phyloP scores from a whole-genome alignment of 2,113 vertebrate genomes.

The Poeciliopsis retropinna region DNA sequence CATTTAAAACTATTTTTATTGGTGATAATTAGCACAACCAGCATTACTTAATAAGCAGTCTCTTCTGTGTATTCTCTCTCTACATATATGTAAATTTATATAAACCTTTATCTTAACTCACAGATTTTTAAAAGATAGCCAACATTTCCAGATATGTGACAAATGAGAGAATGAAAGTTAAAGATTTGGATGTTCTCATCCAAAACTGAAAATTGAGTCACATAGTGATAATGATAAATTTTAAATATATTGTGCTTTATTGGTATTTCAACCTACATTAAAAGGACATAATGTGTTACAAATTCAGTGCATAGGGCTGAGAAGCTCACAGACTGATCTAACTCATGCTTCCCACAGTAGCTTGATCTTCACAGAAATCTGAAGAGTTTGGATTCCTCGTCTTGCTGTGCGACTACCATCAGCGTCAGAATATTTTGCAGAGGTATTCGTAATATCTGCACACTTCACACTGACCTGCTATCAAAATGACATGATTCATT shows the following conservation, averaged over 20 bases:
- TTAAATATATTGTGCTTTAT: too few species aligned
- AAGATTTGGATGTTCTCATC: not conserved
- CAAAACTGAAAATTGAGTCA: not conserved
- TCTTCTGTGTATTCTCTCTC: too few species aligned
- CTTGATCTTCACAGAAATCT: not conserved
- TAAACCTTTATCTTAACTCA: too few species aligned
- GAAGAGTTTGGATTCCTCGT: not conserved
- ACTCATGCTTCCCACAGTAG: not conserved
- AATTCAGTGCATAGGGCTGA: not conserved
- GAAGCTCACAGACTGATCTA: not conserved
- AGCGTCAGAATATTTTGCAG: slow-evolving; percentile 3
- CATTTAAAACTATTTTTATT: too few species aligned
- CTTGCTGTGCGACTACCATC: not conserved
- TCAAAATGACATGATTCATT: not conserved
- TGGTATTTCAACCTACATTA: not conserved
- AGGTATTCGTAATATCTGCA: not conserved
- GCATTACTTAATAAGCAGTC: too few species aligned
- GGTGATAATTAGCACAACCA: too few species aligned
- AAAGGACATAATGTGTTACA: not conserved
- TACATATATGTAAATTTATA: too few species aligned
- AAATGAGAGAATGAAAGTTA: not conserved
- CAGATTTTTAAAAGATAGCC: too few species aligned
- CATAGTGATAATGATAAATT: not conserved
- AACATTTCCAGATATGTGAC: too few species aligned
- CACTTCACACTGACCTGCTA: not conserved